These are phyloP conservation scores for Carcharodon carcharias DNA, from an alignment of 2,797 vertebrate genomes.

Conservation along the genomic window DNA sequence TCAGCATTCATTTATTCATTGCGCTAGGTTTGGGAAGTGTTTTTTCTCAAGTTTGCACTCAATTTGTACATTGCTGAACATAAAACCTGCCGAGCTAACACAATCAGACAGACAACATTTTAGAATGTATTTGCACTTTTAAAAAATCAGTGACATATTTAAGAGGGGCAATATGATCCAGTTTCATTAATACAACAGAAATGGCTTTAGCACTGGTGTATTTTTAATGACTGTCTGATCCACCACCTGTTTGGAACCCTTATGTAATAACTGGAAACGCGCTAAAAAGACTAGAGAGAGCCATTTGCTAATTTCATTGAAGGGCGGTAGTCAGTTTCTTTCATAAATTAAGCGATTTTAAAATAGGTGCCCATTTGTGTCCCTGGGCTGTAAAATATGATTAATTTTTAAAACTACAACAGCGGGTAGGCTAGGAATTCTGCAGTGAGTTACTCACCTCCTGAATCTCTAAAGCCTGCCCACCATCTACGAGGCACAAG, in stretches of 20 bases:
- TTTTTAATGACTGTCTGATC: background rate
- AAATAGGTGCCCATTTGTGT: background rate
- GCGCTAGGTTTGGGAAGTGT: background rate
- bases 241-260: background rate
- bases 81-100: background rate
- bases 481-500: too few relatives aligned
- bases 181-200: background rate
- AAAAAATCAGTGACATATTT: background rate
- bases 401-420: too few relatives aligned
- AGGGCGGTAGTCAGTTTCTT: background rate
- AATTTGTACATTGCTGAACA: background rate
- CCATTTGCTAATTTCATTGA: background rate
- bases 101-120: background rate
- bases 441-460: too few relatives aligned
- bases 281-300: background rate
- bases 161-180: background rate
- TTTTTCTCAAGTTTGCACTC: background rate
- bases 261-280: background rate
- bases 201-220: background rate
- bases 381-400: too few relatives aligned
- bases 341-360: background rate
- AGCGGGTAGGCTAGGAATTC: too few relatives aligned
- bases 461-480: too few relatives aligned
- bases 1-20: background rate
- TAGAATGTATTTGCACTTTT: background rate